These are phyloP conservation scores for Drosophila oshimai DNA, from an alignment of 1,140 invertebrate species.

Conservation along the genomic window DNA sequence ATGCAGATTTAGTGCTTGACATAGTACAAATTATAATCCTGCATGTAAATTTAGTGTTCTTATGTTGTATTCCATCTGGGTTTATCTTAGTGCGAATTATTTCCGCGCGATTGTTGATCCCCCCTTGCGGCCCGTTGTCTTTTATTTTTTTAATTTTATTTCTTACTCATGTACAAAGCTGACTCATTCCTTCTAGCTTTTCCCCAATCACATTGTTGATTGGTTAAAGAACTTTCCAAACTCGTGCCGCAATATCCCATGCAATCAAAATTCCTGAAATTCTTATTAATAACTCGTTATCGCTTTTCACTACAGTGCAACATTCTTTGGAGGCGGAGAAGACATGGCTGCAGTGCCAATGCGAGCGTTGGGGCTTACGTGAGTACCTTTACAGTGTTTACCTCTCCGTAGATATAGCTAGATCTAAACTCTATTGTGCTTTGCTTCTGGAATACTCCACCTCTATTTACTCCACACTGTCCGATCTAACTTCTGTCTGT, in stretches of 20 bases:
- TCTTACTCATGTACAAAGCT: no score
- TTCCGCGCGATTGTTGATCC: no score
- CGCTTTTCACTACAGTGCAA: conserved; percentile 86
- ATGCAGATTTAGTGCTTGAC: no score
- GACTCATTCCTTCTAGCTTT: not conserved
- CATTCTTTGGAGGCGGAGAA: conserved; percentile 93
- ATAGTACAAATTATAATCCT: no score
- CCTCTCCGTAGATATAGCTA: conserved; percentile 11
- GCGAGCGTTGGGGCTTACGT: conserved; percentile 92
- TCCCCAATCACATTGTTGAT: not conserved
- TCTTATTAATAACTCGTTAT: conserved; percentile 6
- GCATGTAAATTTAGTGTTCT: no score
- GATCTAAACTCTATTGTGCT: conserved; percentile 30
- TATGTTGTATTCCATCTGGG: no score
- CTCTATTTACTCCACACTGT: conserved; percentile 12
- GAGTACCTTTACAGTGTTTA: conserved; percentile 44
- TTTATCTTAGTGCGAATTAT: no score
- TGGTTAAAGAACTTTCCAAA: no score
- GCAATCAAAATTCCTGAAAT: not conserved
- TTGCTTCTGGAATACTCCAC: conserved; percentile 16
- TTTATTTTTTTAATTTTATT: no score
- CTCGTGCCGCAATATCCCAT: not conserved
- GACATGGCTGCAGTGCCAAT: conserved; percentile 94
- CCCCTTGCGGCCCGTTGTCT: no score
- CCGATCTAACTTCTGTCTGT: conserved; percentile 33